Base-by-base conservation (phyloP, 2,113 vertebrate genomes). In the Aplodontia rufa region DNA sequence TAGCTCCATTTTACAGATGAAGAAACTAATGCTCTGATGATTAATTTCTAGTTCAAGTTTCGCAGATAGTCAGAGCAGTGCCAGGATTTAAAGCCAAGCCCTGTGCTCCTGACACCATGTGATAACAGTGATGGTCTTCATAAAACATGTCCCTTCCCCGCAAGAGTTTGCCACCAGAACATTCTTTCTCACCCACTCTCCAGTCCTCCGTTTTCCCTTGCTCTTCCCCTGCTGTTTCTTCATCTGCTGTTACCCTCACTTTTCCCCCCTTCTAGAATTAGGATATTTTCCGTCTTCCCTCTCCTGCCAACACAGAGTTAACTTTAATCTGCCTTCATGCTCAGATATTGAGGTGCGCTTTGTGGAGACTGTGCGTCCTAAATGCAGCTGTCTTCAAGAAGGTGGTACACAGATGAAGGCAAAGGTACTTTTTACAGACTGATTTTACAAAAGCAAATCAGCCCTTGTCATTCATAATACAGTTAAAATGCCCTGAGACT, bases 341-440 rank as follows among this genome's bases (percentile, higher is more conserved):
- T 78, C 85, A n/a, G 16, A 49, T 64, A 42, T 72, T 84, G 55
- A 95, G 66, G 30, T 68, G 8, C 7, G 53, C 60, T 60, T 93
- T 84, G 47, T 53, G 82, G 91, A 83, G 42, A 40, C 32, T 35
- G 12, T 26, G 28, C 4, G 5, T 49, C 91, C 62, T 62, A 91
- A 94, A 87, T 83, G 17, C 30, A 84, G 37, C 82, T 90, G 45
- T 45, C 51, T 81, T 78, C 93, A 62, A 83, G 82, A 93, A 42
- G 0, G 6, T 40, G 30, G 3, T 78, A 1, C 80, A 49, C 42
- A 94, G 83, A 37, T 71, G 69, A 96, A 88, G 62, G 28, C 35
- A 86, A 92, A 64, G 37, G 45, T 68, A 37, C 64, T 87, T 87
- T 91, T 92, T 94, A 80, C 2, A 88, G 69, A 37, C 3, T 69